Base-by-base conservation (phyloP, 2,888 invertebrate genomes). In the Cylloceria caligata region DNA sequence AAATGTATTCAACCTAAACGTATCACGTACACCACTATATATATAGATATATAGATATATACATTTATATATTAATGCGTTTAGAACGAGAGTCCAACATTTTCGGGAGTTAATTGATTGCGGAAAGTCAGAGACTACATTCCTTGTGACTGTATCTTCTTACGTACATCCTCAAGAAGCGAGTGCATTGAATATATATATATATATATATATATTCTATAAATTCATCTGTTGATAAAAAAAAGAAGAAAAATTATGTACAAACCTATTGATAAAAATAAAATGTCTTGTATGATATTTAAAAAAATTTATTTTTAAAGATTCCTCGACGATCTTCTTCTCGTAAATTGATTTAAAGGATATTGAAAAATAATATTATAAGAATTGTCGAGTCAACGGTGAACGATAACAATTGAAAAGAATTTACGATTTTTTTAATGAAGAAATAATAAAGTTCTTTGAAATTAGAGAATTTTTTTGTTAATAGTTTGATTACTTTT, bases 251-350 rank as follows among this genome's bases (percentile, higher is more conserved):
- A 72, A 84, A 86, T 11, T 89, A 85, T 90, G 89, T 90, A 90
- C 89, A 90, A 89, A 90, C 88, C 88, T 87, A 90, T 90, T 88
- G 85, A 87, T 88, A 87, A 89, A 88, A 85, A 89, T 73, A 88
- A 86, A 74, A 77, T 80, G 75, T 85, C 83, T 82, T 83, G 76
- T 85, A 83, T 82, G 80, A 75, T 68, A 57, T 60, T 34, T 60
- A n/a, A n/a, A n/a, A n/a, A n/a, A n/a, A n/a, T 60, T 9, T 34
- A 6, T 60, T 60, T 57, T 30, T 30, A 30, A 30, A 16, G 1
- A n/a, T 13, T 55, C 27, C 11, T 27, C 30, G n/a, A n/a, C 21
- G 9, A 55, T 30, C 4, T 55, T 27, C 5, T 55, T 27, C 21
- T 55, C 13, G 21, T 6, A 21, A 19, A 21, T 1, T 0, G 4